Evolutionary conservation across 92 coral and sea anemone genomes (phyloP).

Genomic region (Parazoanthus darwini): DNA sequence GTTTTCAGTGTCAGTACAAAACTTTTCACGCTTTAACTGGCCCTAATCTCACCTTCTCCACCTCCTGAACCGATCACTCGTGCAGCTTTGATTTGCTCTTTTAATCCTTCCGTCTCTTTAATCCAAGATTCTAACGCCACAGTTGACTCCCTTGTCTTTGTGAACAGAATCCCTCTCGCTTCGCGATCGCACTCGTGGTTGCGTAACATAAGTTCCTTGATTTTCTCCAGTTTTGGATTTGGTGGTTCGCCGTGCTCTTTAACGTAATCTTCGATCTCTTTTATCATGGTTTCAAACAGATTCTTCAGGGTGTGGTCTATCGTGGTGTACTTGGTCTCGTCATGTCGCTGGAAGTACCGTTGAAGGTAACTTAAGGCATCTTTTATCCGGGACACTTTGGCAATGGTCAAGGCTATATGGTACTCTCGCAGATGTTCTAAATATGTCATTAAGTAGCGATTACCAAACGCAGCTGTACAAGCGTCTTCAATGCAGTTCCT

Average conservation of each 20-base stretch:
- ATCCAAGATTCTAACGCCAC: constrained; percentile 78
- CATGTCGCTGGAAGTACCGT: constrained; percentile 60
- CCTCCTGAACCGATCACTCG: constrained; percentile 80
- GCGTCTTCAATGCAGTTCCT: constrained; percentile 79
- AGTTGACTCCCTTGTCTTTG: constrained; percentile 79
- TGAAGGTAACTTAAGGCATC: constrained; percentile 69
- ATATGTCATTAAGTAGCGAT: constrained; percentile 75
- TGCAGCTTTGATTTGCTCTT: constrained; percentile 54
- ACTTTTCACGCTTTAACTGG: background rate
- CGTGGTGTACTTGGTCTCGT: constrained; percentile 44
- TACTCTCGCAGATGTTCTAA: constrained; percentile 78
- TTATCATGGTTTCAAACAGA: constrained; percentile 45
- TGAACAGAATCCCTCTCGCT: constrained; percentile 85
- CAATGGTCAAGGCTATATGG: constrained; percentile 78
- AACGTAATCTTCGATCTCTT: constrained; percentile 35
- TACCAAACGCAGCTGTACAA: constrained; percentile 48
- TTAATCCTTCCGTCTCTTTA: constrained; percentile 61
- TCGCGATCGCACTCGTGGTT: constrained; percentile 20
- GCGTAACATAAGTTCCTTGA: constrained; percentile 52
- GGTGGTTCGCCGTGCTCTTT: constrained; percentile 60
- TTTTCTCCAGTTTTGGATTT: constrained; percentile 67
- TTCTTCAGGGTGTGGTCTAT: constrained; percentile 52
- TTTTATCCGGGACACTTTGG: constrained; percentile 68
- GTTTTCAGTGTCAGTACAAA: background rate
- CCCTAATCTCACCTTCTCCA: constrained; percentile 60